Base-by-base conservation (phyloP, 1,140 invertebrate genomes). In the Ctenoplectra terminalis region DNA sequence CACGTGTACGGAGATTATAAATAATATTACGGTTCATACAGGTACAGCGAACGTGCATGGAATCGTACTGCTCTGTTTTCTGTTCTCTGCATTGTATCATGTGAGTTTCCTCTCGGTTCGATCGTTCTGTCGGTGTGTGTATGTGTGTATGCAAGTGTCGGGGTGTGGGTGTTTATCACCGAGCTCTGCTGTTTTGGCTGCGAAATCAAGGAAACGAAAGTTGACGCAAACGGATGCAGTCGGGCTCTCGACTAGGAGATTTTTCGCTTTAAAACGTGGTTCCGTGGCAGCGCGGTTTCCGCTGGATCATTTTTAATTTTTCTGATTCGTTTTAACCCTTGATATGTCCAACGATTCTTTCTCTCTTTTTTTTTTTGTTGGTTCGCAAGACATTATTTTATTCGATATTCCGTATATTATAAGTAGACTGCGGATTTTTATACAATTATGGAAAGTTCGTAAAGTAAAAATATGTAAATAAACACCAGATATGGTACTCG, bases 31-130 rank as follows among this genome's bases (percentile, higher is more conserved):
- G 88, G 82, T 88, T 91, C 86, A 92, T 91, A 92, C 90, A 90
- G 88, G 88, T 91, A 93, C 90, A 92, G 90, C 89, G 90, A 92
- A 87, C 92, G 91, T 93, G 92, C 92, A 93, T 90, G 89, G 91
- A 88, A 87, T 89, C 84, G 74, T 83, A 76, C 74, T 88, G 87
- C 77, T 82, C 70, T 83, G 63, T 46, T 79, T 43, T 71, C 66
- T 71, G 66, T 79, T 54, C 43, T 71, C 26, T 64, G 34, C 48
- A 58, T 52, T 67, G 84, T 69, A 11, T 34, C 7, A 26, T 52
- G 48, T 34, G 29, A 58, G 58, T 60, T 60, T 31, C 58, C 2
- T n/a, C 29, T 17, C 17, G 15, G 8, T n/a, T n/a, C 15, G 17
- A 64, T 64, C 13, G 34, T 23, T 46, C 20, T 56, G 20, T 54